Base-by-base conservation (phyloP, 37 sponge, comb jelly and placozoan genomes). In the Bolinopsis microptera region DNA sequence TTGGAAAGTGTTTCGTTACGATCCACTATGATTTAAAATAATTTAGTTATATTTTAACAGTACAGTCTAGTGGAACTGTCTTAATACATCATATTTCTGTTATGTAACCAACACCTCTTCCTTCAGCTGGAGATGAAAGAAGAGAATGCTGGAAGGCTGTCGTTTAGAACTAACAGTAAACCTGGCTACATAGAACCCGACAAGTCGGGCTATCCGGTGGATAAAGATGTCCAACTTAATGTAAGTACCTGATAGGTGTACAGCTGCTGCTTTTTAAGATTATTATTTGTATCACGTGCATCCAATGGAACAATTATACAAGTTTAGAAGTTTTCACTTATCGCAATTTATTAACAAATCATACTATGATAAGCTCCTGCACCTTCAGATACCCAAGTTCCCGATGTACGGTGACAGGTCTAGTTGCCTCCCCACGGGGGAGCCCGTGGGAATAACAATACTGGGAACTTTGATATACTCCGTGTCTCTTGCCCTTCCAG, bases 401-500 rank as follows among this genome's bases (percentile, higher is more conserved):
- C 38, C 83, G 83, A 35, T 82, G 83, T 35, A 35, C 35, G 83
- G 36, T 0, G 23, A 32, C 38, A 3, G 5, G 0, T 23, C 36
- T 9, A 23, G 61, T 26, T 86, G 90, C 61, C 37, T 86, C n/a
- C 90, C 90, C 1, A 34, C 35, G 0, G 35, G 36, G 0, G 90
- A 86, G 26, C 90, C 90, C 30, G 3, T 86, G 3, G 90, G 90
- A 2, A 34, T 86, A 21, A 86, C 90, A 16, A 24, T 86, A n/a
- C 36, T 28, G 38, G 90, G 90, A 26, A 86, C 61, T 0, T 48
- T 86, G 16, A 86, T 86, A 40, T 86, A 86, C 90, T 86, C 90
- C 3, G 90, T 86, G 1, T 39, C 35, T 22, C 41, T 86, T 5
- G 30, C 36, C 0, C 38, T 25, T 36, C 90, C 90, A 40, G 90